Evolutionary conservation across 2,113 vertebrate genomes (phyloP).

Genomic region (Merops nubicus): DNA sequence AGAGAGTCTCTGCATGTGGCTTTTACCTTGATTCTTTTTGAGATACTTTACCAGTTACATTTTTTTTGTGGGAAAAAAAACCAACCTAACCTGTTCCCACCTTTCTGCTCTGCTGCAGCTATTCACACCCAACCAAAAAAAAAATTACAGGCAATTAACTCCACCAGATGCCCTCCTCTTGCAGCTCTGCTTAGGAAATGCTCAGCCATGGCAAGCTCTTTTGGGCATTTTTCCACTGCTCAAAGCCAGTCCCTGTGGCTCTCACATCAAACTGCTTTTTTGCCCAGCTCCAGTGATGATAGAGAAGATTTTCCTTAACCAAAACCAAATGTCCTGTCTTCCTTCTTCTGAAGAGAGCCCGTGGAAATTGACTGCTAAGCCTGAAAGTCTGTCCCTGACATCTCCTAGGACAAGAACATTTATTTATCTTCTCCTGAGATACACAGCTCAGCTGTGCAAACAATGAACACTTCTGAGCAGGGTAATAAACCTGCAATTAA

Average conservation of each 20-base stretch:
- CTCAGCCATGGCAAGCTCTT: background rate
- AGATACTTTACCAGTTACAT: background rate
- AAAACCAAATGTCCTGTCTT: background rate
- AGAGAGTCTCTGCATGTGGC: background rate
- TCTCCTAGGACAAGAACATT: background rate
- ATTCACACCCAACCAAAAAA: background rate
- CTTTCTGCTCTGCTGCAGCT: background rate
- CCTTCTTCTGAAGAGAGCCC: background rate
- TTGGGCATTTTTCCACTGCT: background rate
- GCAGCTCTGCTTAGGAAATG: background rate
- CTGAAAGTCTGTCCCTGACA: background rate
- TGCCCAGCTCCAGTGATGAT: background rate
- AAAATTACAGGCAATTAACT: background rate
- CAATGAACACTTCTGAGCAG: background rate
- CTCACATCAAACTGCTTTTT: background rate
- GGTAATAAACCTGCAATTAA: slow-evolving; percentile 36
- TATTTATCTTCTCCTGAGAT: slow-evolving; percentile 10
- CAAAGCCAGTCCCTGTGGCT: background rate
- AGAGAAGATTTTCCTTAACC: background rate
- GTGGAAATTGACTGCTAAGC: background rate
- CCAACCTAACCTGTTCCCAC: background rate
- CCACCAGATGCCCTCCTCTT: background rate
- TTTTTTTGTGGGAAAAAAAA: background rate
- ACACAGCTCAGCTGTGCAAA: slow-evolving; percentile 10
- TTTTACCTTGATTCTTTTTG: background rate